phyloP scores from a whole-genome alignment of 2,797 vertebrate genomes.

The Aeoliscus strigatus region DNA sequence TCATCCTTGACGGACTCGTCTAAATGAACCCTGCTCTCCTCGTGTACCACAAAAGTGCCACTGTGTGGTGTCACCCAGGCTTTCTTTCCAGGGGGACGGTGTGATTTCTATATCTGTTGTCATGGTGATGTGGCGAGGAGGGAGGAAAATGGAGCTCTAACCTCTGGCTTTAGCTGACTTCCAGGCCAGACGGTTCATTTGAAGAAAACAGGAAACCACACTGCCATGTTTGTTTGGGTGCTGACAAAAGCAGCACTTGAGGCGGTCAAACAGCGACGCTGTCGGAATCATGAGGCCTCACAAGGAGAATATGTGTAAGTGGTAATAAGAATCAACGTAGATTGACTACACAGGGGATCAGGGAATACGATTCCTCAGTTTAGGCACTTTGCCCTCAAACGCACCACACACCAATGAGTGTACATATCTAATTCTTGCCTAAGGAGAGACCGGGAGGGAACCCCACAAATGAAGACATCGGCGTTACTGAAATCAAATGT shows the following conservation, averaged over 20 bases:
- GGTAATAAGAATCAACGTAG: too few species aligned
- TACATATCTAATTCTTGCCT: too few species aligned
- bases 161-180: constrained; percentile 87
- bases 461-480: constrained; percentile 91
- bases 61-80: constrained; percentile 93
- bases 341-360: constrained; percentile 35
- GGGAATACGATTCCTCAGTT: constrained; percentile 65
- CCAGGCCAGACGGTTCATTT: constrained; percentile 86
- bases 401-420: too few species aligned
- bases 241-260: constrained; percentile 52
- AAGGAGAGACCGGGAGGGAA: too few species aligned
- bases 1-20: constrained; percentile 87
- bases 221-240: constrained; percentile 86
- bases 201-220: constrained; percentile 84
- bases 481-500: constrained; percentile 95
- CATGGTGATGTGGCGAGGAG: constrained; percentile 91
- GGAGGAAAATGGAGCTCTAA: constrained; percentile 91
- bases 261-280: constrained; percentile 52
- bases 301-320: too few species aligned
- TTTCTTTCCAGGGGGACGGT: constrained; percentile 91
- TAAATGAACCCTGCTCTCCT: constrained; percentile 89
- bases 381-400: constrained; percentile 68
- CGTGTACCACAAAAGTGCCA: constrained; percentile 90
- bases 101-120: constrained; percentile 99
- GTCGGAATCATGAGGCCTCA: constrained; percentile 11